A percentile compares a stretch with the other conserved stretches of the same genome.
Conservation (phyloP, 2,797 vertebrate genomes). For the Dendrocincla tyrannina region DNA sequence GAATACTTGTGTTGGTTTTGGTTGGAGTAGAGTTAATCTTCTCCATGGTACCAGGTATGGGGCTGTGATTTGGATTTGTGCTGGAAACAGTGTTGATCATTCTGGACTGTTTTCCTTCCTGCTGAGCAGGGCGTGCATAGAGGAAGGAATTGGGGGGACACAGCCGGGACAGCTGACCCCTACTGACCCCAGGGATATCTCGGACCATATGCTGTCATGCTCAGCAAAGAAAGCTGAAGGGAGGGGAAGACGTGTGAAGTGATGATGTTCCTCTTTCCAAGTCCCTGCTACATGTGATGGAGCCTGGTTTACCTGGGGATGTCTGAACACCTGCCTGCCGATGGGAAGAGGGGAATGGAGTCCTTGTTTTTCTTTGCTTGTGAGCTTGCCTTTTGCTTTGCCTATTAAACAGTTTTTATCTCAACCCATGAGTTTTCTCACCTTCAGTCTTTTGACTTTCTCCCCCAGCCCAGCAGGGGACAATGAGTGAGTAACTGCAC, state of each 20-base stretch:
- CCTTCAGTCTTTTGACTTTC: not conserved
- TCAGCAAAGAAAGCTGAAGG: not conserved
- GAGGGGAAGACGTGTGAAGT: accelerated
- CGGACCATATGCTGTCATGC: not conserved
- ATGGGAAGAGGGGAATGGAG: not conserved
- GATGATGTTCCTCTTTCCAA: not conserved
- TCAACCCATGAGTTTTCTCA: not conserved
- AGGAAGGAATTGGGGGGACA: not conserved
- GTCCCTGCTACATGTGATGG: too few relatives aligned
- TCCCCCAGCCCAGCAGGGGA: not conserved
- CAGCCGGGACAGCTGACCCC: not conserved
- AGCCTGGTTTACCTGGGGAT: not conserved
- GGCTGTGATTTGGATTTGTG: not conserved
- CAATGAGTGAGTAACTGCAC: not conserved
- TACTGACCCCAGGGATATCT: not conserved
- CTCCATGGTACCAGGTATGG: not conserved
- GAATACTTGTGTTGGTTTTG: not conserved
- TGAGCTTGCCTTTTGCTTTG: not conserved
- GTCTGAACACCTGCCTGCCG: not conserved
- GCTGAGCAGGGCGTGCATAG: not conserved
- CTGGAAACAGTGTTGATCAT: not conserved
- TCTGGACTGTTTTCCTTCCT: not conserved
- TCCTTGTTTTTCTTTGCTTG: not conserved
- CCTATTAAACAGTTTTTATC: not conserved
- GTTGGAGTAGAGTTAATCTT: not conserved